phyloP scores from a whole-genome alignment of 37 sponge, comb jelly and placozoan genomes.

The Halisarca cf. caerulea region DNA sequence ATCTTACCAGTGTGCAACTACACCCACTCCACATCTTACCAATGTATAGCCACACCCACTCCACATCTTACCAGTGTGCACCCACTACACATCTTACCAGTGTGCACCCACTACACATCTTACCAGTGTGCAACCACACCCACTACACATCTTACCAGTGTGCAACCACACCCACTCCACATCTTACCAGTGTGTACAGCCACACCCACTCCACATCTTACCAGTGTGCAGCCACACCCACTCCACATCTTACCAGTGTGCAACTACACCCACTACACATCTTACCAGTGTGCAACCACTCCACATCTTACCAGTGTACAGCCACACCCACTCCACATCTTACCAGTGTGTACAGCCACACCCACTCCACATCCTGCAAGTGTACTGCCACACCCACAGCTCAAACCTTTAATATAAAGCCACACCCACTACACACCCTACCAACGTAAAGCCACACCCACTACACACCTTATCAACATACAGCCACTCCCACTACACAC shows the following conservation, averaged over 20 bases:
- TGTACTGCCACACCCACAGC: background rate
- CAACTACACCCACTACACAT: background rate
- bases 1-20: background rate
- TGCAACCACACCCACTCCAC: background rate
- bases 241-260: background rate
- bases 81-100: background rate
- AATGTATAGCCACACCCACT: background rate
- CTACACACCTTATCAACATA: too few relatives aligned
- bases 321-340: background rate
- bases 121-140: background rate
- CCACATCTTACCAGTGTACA: background rate
- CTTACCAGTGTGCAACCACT: too few relatives aligned
- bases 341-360: too few relatives aligned
- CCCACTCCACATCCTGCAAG: background rate
- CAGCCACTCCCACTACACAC: background rate
- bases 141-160: too few relatives aligned
- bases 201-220: background rate
- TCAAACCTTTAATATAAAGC: background rate
- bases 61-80: background rate
- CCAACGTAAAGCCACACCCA: background rate
- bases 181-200: background rate
- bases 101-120: background rate
- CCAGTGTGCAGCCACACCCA: too few relatives aligned
- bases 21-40: too few relatives aligned
- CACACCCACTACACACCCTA: background rate